Percentiles rank a stretch among this genome's conserved stretches.
Conservation (phyloP, 2,113 vertebrate genomes). For the Shinisaurus crocodilurus region DNA sequence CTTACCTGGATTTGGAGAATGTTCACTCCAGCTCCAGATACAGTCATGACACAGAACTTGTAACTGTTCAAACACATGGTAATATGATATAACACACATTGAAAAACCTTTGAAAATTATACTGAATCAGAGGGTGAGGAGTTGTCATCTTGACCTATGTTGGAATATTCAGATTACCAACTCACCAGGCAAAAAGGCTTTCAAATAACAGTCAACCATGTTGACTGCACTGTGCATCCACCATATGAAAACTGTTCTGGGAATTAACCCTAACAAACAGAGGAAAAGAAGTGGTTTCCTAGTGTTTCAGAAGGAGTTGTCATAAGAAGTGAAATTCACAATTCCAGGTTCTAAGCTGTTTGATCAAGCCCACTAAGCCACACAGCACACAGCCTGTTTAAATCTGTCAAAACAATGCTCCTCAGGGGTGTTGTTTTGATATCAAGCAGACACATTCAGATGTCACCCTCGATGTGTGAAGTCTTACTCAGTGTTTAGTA, state of each 20-base stretch:
- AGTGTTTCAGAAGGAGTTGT: slow-evolving; percentile 31
- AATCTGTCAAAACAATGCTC: slow-evolving; percentile 74
- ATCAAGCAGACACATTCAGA: slow-evolving; percentile 76
- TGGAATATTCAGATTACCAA: not conserved
- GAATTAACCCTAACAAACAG: not conserved
- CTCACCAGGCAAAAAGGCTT: not conserved
- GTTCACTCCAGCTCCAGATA: not conserved
- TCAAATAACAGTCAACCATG: not conserved
- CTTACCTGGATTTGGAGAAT: not conserved
- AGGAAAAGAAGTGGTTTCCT: slow-evolving; percentile 30
- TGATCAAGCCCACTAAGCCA: slow-evolving; percentile 45
- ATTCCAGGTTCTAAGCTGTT: slow-evolving; percentile 47
- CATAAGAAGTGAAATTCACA: slow-evolving; percentile 49
- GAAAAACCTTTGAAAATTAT: not conserved
- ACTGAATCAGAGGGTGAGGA: not conserved
- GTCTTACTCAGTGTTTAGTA: slow-evolving; percentile 78
- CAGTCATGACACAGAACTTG: not conserved
- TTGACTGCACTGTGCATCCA: not conserved
- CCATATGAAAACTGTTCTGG: slow-evolving; percentile 9
- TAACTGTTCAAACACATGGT: not conserved
- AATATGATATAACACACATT: too few relatives aligned
- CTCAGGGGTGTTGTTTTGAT: slow-evolving; percentile 78
- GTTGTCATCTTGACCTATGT: not conserved
- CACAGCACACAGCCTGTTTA: slow-evolving; percentile 58
- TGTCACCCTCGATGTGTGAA: slow-evolving; percentile 78